Conservation (phyloP, 1,140 invertebrate species). For the Drosophila nigrodunni region DNA sequence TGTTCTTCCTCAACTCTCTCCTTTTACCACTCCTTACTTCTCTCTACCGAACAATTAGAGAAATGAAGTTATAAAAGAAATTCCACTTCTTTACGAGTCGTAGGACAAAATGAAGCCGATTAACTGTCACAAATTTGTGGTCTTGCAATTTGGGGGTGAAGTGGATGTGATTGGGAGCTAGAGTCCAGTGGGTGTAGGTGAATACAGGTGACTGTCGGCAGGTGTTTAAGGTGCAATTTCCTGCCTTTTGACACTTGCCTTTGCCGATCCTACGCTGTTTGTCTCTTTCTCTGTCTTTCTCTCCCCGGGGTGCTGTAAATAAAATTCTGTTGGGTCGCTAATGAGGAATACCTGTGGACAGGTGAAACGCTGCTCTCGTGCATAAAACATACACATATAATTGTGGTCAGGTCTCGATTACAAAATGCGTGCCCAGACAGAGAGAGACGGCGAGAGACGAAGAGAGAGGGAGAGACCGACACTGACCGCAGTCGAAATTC, state of each 20-base stretch:
- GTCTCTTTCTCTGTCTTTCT: neutral
- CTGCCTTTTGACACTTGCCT: conserved; percentile 56
- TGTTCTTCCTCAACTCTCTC: conserved; percentile 25
- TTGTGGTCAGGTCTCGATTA: conserved; percentile 78
- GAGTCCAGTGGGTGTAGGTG: neutral
- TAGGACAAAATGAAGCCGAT: conserved; percentile 3
- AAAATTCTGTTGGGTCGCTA: conserved; percentile 34
- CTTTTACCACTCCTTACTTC: conserved; percentile 6
- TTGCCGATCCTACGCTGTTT: neutral
- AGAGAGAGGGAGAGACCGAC: too few species aligned
- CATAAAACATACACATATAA: conserved; percentile 25
- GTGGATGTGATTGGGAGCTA: neutral
- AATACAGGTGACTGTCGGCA: neutral
- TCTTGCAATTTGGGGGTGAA: neutral
- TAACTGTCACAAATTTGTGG: conserved; percentile 29
- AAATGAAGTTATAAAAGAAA: conserved; percentile 46
- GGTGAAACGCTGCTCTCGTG: conserved; percentile 37
- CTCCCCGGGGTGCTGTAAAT: conserved; percentile 17
- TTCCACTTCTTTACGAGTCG: neutral
- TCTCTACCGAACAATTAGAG: conserved; percentile 54
- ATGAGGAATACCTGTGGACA: conserved; percentile 59
- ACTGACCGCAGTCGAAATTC: conserved; percentile 11
- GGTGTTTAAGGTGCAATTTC: conserved; percentile 44
- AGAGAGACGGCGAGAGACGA: neutral
- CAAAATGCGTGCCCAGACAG: conserved; percentile 60